A percentile compares a stretch with the other conserved stretches of the same genome.
These are phyloP conservation scores for Macropus fuliginosus DNA, from an alignment of 2,797 vertebrate genomes.

Conservation along the genomic window DNA sequence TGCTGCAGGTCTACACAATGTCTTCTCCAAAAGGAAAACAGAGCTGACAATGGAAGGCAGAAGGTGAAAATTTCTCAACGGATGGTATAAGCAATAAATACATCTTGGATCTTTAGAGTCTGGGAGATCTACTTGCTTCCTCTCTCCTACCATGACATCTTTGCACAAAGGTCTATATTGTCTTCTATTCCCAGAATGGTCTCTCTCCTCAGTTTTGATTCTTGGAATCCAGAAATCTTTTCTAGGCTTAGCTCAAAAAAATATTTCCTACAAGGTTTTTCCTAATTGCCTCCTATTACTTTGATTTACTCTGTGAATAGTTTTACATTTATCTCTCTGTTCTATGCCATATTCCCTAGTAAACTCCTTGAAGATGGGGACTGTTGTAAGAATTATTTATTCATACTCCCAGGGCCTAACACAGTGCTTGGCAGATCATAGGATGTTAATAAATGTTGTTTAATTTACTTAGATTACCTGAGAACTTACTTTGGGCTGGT, in stretches of 20 bases:
- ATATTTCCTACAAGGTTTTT: neutral
- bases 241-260: too few relatives aligned
- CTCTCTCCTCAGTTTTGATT: too few relatives aligned
- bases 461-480: neutral
- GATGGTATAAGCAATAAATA: constrained; percentile 5
- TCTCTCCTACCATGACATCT: neutral
- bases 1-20: too few relatives aligned
- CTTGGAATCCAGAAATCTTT: too few relatives aligned
- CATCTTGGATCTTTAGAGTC: neutral
- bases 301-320: neutral
- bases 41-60: neutral
- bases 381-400: neutral
- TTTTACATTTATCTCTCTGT: neutral
- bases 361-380: neutral
- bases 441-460: neutral
- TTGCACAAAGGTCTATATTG: neutral
- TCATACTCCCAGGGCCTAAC: neutral
- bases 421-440: neutral
- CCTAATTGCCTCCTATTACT: neutral
- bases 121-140: neutral
- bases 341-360: neutral
- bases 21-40: too few relatives aligned
- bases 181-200: too few relatives aligned
- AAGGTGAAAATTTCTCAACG: constrained; percentile 14
- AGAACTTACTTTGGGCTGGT: neutral